Base-by-base conservation (phyloP, 2,113 vertebrate genomes). In the Pleuronectes platessa region DNA sequence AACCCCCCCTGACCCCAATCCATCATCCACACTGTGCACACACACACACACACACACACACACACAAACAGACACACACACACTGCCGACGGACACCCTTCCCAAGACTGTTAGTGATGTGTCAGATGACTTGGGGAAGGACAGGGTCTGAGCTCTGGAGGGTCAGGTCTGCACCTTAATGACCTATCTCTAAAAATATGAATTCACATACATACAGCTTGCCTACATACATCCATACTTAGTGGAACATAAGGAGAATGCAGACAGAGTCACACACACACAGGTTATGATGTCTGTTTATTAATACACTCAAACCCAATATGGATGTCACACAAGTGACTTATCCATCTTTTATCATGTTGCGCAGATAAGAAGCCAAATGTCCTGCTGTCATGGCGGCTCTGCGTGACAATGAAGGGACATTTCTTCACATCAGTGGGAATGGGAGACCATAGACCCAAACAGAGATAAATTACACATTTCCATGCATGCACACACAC, bases 1-100 rank as follows among this genome's bases (percentile, higher is more conserved):
- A 82, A 94, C 92, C 93, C 85, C 26, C 63, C 61, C 55, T 77
- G 86, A 93, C 91, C 92, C 90, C 78, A 91, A 94, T 94, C 91
- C 89, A 93, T 95, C 93, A 93, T 81, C 67, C 71, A 47, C 20
- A n/a, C 56, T 42, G 40, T 42, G 60, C 61, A 62, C 61, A 49
- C 45, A 47, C 45, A 47, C 11, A 47, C 45, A 47, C 45, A 47
- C 12, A 47, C 18, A 45, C 40, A 45, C 49, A 64, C 67, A 37
- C 64, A 69, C 69, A 71, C 27, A 69, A 61, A 53, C 3, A 49
- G 17, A 13, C 31, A 18, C 2, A 74, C 60, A 11, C 21, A 40
- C 7, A 7, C 55, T 68, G 55, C 79, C 68, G 20, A 59, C 6
- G 9, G 49, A 68, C 4, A n/a, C 27, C 15, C 62, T 74, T 74